Evolutionary conservation across 2,888 invertebrate species (phyloP).

Genomic region (Monoplex corrugatus): DNA sequence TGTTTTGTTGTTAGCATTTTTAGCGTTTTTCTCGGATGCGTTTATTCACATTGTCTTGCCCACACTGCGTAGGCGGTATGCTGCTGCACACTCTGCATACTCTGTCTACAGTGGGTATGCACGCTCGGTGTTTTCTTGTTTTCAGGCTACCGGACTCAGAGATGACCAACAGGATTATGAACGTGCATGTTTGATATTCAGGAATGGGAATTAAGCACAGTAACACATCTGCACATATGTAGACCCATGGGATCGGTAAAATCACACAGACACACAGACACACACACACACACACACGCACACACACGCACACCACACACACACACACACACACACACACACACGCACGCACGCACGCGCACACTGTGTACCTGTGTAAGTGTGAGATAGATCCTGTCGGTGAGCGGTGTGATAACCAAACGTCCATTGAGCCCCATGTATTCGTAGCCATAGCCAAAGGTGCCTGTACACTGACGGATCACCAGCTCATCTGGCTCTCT

Average conservation of each 20-base stretch:
- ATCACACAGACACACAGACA: slow-evolving; percentile 14
- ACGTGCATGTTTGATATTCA: no score
- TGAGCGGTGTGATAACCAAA: slow-evolving; percentile 93
- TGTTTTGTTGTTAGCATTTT: background rate
- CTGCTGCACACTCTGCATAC: no score
- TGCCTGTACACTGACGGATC: slow-evolving; percentile 90
- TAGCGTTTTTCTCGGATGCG: background rate
- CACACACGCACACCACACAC: slow-evolving; percentile 6
- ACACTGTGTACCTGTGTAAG: slow-evolving; percentile 87
- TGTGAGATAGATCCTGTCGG: slow-evolving; percentile 94
- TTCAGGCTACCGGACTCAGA: no score
- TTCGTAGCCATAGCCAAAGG: slow-evolving; percentile 95
- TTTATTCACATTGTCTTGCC: no score
- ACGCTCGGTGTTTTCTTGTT: no score
- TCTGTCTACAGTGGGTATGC: no score
- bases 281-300: background rate
- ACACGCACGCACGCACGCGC: background rate
- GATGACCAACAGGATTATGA: no score
- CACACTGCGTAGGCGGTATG: no score
- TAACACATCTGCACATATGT: no score
- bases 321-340: slow-evolving; percentile 22
- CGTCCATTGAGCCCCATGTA: slow-evolving; percentile 96
- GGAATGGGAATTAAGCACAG: no score
- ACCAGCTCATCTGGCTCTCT: slow-evolving; percentile 89
- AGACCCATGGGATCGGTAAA: no score